Evolutionary conservation across 2,797 vertebrate genomes (phyloP), one percentile per base, ranked within the genome.

Genomic region (Poliocrania exsul): DNA sequence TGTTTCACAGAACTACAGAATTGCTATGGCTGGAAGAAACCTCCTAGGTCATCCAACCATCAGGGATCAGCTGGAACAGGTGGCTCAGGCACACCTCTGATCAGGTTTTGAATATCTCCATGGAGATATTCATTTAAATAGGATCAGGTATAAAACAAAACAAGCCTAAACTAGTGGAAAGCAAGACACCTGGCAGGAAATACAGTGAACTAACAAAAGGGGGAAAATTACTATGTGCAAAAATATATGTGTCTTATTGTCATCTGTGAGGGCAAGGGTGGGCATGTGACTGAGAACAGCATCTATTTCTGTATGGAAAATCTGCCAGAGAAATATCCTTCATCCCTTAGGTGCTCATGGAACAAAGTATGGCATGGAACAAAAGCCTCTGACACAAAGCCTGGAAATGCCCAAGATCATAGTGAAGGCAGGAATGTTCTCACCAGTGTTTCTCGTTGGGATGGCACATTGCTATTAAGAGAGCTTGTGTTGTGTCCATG

Each of bases 401-500:
- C 42, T 78, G 81, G 35, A 29, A 81, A 64, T 72, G 35, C 33
- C 72, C 72, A 5, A 37, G 49, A 44, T 33, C 18, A 4, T 6
- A 29, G 33, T 38, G 58, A 67, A 83, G 19, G 44, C 35, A 87
- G 38, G 62, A 78, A 65, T 35, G 16, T 24, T 26, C 11, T 50
- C 77, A n/a, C 46, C 31, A 33, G 28, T 29, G 47, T 58, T 87
- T 70, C 64, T 64, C 28, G 26, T 47, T 83, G 46, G 38, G 35
- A 29, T 15, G 35, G 51, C 62, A 71, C 0, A 1, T 17, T 86
- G 31, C 31, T 71, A 35, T 56, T 56, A 26, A 49, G 28, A 14
- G 29, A 10, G 6, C 28, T 85, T 72, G n/a, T 2, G 5, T 24
- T 0, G 0, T 46, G 38, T 28, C 47, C 6, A 5, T 35, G 18